These are phyloP conservation scores for Pseudoips prasinana DNA, from an alignment of 2,888 invertebrate species.

Conservation along the genomic window DNA sequence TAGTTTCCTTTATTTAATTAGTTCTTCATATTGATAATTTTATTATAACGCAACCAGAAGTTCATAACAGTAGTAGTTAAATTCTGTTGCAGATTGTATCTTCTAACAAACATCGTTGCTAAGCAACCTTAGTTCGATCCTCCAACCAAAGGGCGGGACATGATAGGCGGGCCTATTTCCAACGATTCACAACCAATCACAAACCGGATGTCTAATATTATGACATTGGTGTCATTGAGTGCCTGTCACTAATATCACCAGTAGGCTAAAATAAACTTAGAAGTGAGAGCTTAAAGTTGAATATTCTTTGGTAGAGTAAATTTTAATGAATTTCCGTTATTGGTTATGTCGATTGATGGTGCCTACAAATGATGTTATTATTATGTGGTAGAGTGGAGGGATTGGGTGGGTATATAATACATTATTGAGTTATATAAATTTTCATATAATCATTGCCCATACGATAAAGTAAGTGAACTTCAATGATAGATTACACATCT, in stretches of 20 bases:
- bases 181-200: constrained; percentile 52
- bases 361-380: neutral
- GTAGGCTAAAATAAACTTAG: constrained; percentile 27
- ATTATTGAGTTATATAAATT: no score
- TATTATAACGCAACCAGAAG: no score
- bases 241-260: constrained; percentile 44
- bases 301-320: constrained; percentile 19
- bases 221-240: constrained; percentile 67
- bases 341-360: constrained; percentile 38
- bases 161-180: constrained; percentile 40
- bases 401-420: no score
- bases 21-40: no score
- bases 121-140: constrained; percentile 44
- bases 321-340: constrained; percentile 48
- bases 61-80: no score
- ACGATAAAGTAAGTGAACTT: no score
- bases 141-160: constrained; percentile 4
- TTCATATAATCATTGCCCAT: no score
- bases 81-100: neutral
- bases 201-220: constrained; percentile 65
- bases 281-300: neutral
- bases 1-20: no score
- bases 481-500: no score
- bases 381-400: neutral
- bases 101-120: constrained; percentile 34